A percentile compares a stretch with the other conserved stretches of the same genome.
These are phyloP conservation scores for Volucella bombylans DNA, from an alignment of 2,888 invertebrate species.

Conservation along the genomic window DNA sequence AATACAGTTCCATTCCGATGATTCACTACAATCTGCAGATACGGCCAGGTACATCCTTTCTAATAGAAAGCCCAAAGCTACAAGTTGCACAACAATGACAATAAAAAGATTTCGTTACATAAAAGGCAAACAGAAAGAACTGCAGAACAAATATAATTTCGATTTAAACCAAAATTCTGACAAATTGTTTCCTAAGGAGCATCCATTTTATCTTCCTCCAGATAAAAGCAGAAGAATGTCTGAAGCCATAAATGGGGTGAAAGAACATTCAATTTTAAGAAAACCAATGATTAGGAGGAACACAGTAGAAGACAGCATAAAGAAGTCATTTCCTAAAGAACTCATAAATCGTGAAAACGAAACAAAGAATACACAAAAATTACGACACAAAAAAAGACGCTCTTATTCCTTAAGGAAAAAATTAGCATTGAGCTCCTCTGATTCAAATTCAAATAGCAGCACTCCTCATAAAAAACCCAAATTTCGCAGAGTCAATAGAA, in stretches of 20 bases:
- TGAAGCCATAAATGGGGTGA: not conserved
- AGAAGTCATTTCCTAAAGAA: not conserved
- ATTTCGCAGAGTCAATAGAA: slow-evolving; percentile 11
- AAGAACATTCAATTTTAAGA: not conserved
- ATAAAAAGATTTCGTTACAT: slow-evolving; percentile 79
- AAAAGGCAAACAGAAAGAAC: slow-evolving; percentile 76
- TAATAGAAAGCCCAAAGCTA: slow-evolving; percentile 74
- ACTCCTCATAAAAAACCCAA: not conserved
- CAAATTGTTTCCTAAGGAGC: not conserved
- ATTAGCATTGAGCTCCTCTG: slow-evolving; percentile 26
- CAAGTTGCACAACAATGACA: slow-evolving; percentile 75
- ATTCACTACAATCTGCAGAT: slow-evolving; percentile 79
- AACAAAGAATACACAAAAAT: not conserved
- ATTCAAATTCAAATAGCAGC: not conserved
- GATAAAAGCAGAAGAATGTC: not conserved
- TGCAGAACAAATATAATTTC: slow-evolving; percentile 76
- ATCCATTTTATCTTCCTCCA: not conserved
- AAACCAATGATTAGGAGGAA: not conserved
- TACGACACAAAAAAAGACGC: slow-evolving; percentile 27
- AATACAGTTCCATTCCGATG: slow-evolving; percentile 52
- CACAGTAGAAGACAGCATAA: not conserved
- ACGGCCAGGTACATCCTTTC: slow-evolving; percentile 79
- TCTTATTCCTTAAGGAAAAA: slow-evolving; percentile 27
- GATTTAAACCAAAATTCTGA: not conserved
- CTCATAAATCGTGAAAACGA: not conserved